Conservation (phyloP, 2,113 vertebrate species). For the Pithys albifrons region DNA sequence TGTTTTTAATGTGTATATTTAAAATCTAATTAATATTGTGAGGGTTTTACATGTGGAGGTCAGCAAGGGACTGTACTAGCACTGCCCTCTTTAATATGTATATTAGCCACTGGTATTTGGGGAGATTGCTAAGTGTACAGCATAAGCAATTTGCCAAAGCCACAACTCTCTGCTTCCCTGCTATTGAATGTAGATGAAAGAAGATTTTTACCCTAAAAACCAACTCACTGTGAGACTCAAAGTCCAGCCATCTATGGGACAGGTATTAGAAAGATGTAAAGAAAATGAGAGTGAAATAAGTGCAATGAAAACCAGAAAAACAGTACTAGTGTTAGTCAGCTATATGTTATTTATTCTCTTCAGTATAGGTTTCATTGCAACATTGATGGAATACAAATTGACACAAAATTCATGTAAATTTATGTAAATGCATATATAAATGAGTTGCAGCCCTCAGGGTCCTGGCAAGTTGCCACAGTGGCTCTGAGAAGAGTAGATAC, state of each 20-base stretch:
- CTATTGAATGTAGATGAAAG: neutral
- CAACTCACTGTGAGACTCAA: neutral
- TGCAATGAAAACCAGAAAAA: neutral
- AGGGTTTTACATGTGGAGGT: slow-evolving; percentile 20
- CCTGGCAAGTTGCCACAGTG: slow-evolving; percentile 63
- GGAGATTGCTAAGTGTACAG: slow-evolving; percentile 36
- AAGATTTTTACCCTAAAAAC: neutral
- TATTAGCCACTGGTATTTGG: slow-evolving; percentile 36
- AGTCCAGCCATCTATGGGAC: neutral
- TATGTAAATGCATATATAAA: slow-evolving; percentile 70
- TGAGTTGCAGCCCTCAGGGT: slow-evolving; percentile 64
- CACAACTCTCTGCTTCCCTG: neutral
- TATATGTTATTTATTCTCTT: slow-evolving; percentile 55
- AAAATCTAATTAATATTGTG: slow-evolving; percentile 35
- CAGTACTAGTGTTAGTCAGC: neutral
- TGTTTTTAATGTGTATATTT: neutral
- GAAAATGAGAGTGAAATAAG: neutral
- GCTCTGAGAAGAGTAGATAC: slow-evolving; percentile 48
- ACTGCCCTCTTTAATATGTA: slow-evolving; percentile 61
- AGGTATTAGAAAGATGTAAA: neutral
- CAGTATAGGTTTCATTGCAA: slow-evolving; percentile 51
- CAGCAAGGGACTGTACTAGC: slow-evolving; percentile 34
- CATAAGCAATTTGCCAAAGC: slow-evolving; percentile 44
- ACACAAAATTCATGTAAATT: slow-evolving; percentile 66
- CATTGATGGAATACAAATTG: slow-evolving; percentile 59